phyloP scores from a whole-genome alignment of 2,113 vertebrate genomes.

The Oxygymnocypris stewartii region DNA sequence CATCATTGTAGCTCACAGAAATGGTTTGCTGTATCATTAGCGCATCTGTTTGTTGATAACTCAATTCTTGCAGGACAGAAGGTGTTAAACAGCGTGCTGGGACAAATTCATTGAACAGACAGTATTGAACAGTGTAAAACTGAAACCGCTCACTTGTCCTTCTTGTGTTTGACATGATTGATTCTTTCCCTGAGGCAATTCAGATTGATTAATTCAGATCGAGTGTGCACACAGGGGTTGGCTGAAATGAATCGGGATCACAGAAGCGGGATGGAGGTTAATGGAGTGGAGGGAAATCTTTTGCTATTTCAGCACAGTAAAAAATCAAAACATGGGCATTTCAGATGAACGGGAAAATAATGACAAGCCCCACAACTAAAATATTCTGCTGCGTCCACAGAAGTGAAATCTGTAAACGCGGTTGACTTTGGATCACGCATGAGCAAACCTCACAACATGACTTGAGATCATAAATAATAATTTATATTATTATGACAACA shows the following conservation, averaged over 20 bases:
- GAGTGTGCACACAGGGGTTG: slow-evolving; percentile 16
- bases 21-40: slow-evolving; percentile 5
- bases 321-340: slow-evolving; percentile 24
- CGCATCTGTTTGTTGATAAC: slow-evolving; percentile 33
- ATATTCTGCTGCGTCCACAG: not conserved
- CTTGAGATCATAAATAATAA: not conserved
- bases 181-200: slow-evolving; percentile 4
- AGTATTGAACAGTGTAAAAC: not conserved
- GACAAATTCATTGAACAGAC: not conserved
- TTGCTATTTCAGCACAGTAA: slow-evolving; percentile 36
- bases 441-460: not conserved
- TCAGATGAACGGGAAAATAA: slow-evolving; percentile 12
- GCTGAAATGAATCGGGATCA: slow-evolving; percentile 32
- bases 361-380: not conserved
- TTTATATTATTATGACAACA: not conserved
- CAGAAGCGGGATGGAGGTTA: slow-evolving; percentile 36
- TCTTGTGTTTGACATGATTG: slow-evolving; percentile 1
- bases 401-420: not conserved
- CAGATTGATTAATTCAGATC: slow-evolving; percentile 45
- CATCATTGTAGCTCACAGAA: not conserved
- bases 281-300: slow-evolving; percentile 29
- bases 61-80: not conserved
- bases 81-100: not conserved
- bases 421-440: not conserved
- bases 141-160: not conserved